A percentile compares a stretch with the other conserved stretches of the same genome.
phyloP scores from a whole-genome alignment of 2,797 vertebrate genomes.

The Smutsia gigantea region DNA sequence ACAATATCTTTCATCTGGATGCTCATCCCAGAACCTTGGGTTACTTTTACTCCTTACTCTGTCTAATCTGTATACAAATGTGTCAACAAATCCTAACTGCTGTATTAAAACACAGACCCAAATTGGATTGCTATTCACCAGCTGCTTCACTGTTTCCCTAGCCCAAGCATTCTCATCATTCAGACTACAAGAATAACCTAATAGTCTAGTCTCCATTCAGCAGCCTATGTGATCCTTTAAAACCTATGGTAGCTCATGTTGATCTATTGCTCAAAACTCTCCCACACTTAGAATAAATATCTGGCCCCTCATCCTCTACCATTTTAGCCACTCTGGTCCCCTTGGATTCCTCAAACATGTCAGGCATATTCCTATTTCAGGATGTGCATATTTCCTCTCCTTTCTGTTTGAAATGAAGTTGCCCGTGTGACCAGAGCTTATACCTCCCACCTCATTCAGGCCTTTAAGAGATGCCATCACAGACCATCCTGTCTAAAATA shows the following conservation, averaged over 20 bases:
- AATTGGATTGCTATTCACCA: not conserved
- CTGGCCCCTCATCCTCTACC: not conserved
- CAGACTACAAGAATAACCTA: not conserved
- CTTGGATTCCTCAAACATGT: not conserved
- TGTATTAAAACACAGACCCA: not conserved
- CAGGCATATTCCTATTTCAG: not conserved
- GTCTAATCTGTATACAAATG: not conserved
- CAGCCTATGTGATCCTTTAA: not conserved
- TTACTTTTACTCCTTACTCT: not conserved
- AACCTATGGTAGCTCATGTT: not conserved
- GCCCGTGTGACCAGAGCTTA: not conserved
- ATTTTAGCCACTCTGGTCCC: not conserved
- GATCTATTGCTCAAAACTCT: not conserved
- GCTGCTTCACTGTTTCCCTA: not conserved
- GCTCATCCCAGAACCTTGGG: not conserved
- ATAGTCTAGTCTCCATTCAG: not conserved
- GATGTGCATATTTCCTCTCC: not conserved
- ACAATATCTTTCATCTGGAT: not conserved
- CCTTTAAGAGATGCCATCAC: not conserved
- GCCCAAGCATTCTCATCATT: not conserved
- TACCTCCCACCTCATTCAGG: not conserved
- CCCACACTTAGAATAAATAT: not conserved
- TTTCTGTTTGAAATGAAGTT: not conserved
- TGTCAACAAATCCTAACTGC: not conserved
- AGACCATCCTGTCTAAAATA: not conserved